These are phyloP conservation scores for Chelonia mydas DNA, from an alignment of 2,797 vertebrate species.

Conservation along the genomic window DNA sequence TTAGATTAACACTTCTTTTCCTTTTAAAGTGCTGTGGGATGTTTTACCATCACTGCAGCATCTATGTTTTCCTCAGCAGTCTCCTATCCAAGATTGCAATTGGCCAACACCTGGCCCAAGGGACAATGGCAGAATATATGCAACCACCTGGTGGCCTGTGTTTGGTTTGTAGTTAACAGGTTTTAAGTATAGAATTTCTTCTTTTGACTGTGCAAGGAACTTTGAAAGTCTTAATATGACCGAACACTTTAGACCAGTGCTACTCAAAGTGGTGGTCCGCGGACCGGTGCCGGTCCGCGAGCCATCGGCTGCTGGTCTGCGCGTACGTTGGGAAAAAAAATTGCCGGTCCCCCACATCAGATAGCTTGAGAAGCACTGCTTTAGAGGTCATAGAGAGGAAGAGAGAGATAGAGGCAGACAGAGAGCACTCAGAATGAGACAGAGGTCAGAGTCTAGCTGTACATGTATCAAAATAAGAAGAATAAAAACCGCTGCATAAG, in stretches of 20 bases:
- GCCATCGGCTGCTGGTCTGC: too few relatives aligned
- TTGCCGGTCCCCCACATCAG: too few relatives aligned
- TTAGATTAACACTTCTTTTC: neutral
- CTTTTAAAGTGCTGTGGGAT: neutral
- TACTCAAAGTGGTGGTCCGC: too few relatives aligned
- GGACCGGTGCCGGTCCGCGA: too few relatives aligned
- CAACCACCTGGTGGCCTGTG: neutral
- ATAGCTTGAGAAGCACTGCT: neutral
- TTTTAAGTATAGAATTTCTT: neutral
- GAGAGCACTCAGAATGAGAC: accelerated
- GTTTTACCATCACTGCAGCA: neutral
- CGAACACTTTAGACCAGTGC: neutral
- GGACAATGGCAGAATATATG: neutral
- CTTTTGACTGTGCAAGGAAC: neutral
- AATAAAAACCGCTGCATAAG: neutral
- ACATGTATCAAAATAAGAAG: neutral
- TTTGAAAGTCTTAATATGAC: neutral
- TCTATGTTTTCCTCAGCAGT: too few relatives aligned
- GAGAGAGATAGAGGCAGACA: too few relatives aligned
- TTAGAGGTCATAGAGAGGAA: accelerated
- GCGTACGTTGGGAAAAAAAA: too few relatives aligned
- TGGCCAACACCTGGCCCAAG: neutral
- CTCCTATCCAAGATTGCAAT: neutral
- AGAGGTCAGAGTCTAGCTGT: neutral
- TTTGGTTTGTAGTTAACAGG: too few relatives aligned